These are phyloP conservation scores for Apis dorsata DNA, from an alignment of 1,140 invertebrate genomes.

Conservation along the genomic window DNA sequence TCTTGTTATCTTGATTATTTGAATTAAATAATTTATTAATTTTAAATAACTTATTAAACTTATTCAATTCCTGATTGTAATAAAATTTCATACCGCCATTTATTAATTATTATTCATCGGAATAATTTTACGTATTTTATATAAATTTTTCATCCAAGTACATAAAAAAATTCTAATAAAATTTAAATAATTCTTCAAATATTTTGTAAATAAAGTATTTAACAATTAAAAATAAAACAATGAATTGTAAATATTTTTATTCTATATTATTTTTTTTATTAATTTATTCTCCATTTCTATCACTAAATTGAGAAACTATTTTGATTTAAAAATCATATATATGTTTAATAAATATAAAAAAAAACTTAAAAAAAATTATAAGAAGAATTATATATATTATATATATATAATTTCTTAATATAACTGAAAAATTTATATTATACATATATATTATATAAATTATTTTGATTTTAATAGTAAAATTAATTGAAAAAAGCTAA, in stretches of 20 bases:
- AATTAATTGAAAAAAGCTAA: background rate
- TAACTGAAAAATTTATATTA: background rate
- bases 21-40: background rate
- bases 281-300: background rate
- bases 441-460: background rate
- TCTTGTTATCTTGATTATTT: too few relatives aligned
- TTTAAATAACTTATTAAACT: background rate
- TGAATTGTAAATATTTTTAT: too few relatives aligned
- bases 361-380: background rate
- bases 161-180: slow-evolving; percentile 2
- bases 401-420: background rate
- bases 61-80: slow-evolving; percentile 5
- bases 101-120: background rate
- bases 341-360: too few relatives aligned
- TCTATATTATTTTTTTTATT: too few relatives aligned
- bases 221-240: background rate
- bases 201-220: background rate
- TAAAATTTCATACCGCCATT: background rate
- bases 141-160: slow-evolving; percentile 18
- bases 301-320: background rate
- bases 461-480: background rate
- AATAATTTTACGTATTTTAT: slow-evolving; percentile 19
- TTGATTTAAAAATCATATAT: too few relatives aligned
- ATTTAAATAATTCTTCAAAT: background rate
- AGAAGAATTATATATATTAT: too few relatives aligned